Conservation (phyloP, 2,797 vertebrate genomes). For the Craterocephalus amniculus region DNA sequence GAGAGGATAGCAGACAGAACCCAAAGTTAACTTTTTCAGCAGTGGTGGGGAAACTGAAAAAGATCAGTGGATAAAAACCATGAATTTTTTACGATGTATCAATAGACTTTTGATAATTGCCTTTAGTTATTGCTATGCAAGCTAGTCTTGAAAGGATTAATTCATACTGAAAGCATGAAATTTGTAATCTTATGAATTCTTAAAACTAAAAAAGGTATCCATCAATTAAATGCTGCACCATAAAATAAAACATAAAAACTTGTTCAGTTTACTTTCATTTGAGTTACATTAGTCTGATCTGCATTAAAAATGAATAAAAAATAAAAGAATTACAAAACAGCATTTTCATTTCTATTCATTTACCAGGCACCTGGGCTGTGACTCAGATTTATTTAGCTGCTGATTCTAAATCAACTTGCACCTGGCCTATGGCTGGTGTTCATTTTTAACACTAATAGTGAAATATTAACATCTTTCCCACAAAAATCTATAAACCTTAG, state of each 20-base stretch:
- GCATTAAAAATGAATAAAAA: background rate
- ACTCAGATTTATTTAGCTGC: background rate
- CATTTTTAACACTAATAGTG: background rate
- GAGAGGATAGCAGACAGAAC: slow-evolving; percentile 4
- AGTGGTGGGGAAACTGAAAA: background rate
- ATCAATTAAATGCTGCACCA: background rate
- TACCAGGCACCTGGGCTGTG: background rate
- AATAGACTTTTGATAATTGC: background rate
- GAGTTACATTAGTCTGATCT: background rate
- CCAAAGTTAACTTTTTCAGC: background rate
- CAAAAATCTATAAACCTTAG: background rate
- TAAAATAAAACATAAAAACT: background rate
- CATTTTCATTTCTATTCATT: background rate
- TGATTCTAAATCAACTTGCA: background rate
- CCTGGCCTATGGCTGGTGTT: background rate
- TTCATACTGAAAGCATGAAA: background rate
- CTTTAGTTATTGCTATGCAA: background rate
- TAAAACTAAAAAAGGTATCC: background rate
- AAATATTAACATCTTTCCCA: background rate
- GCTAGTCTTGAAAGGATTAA: background rate
- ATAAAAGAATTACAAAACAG: background rate
- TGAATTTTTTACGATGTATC: too few species aligned
- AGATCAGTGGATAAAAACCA: too few species aligned
- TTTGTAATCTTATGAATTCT: background rate
- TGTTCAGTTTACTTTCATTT: too few species aligned